Evolutionary conservation across 2,113 vertebrate species (phyloP), one percentile per base, ranked within the genome.

Genomic region (Pseudopipra pipra): DNA sequence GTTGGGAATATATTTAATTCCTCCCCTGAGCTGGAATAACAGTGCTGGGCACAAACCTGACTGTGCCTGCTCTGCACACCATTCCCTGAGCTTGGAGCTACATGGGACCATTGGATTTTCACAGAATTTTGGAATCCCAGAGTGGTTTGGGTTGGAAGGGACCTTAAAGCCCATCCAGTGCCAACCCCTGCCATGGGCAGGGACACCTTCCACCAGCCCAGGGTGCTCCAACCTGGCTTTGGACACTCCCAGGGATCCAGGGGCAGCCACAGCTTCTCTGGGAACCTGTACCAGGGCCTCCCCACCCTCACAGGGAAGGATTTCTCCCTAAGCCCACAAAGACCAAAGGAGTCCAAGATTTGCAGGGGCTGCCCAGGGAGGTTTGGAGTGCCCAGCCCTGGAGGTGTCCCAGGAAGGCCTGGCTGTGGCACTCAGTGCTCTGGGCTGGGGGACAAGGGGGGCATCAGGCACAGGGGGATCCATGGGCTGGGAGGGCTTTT

Each of bases 381-480:
- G 15, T 3, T 30, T 24, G 71, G 6, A 16, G 14, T 30, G 1
- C 35, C 62, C 72, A 52, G n/a, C 72, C 83, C 73, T 52, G 63
- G 37, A 24, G 61, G 59, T 8, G 14, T 1, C n/a, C 71, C 8
- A 16, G 72, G 43, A n/a, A 51, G 8, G n/a, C 39, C 61, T 24
- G 71, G 70, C 8, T 0, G 7, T 28, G 70, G 28, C 59, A 33
- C 61, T 58, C 7, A 5, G 71, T 0, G 41, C 61, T 35, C 61
- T 8, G 30, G 10, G 37, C 37, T 46, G 81, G 58, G 47, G 23
- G 39, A 73, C 39, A 18, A 0, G 17, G 58, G 17, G 58, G 24
- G n/a, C 0, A 19, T 3, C 0, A 1, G 55, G 55, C 55, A 51
- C 55, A 7, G 66, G 33, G 21, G 54, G 61, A 6, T 30, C 15